phyloP scores from a whole-genome alignment of 2,113 vertebrate genomes.

The Lepisosteus oculatus region DNA sequence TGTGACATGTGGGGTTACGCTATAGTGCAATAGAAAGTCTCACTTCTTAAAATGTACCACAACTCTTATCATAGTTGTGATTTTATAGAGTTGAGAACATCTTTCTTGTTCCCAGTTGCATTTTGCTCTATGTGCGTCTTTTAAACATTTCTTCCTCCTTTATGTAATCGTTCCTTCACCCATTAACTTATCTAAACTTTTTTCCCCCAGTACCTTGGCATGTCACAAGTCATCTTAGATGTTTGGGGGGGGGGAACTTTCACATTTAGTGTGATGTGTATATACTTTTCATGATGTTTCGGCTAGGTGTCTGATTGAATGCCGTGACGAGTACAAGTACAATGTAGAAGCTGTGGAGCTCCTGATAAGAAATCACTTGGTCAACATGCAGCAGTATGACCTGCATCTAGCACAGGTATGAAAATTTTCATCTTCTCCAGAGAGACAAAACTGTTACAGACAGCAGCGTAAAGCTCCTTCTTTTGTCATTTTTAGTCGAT shows the following conservation, averaged over 20 bases:
- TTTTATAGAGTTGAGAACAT: conserved; percentile 8
- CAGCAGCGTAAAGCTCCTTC: neutral
- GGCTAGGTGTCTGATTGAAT: conserved; percentile 92
- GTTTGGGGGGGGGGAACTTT: neutral
- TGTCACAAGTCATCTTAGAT: neutral
- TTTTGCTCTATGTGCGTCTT: neutral
- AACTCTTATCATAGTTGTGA: neutral
- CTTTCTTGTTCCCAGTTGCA: neutral
- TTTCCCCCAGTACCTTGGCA: neutral
- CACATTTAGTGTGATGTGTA: too few relatives aligned
- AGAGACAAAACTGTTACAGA: neutral
- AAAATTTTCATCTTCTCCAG: neutral
- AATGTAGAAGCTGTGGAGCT: conserved; percentile 97
- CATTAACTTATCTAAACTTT: neutral
- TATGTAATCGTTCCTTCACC: neutral
- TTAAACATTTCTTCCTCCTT: neutral
- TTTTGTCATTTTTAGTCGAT: conserved; percentile 72
- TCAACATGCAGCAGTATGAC: conserved; percentile 98
- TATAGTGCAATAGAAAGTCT: conserved; percentile 24
- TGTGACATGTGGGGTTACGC: conserved; percentile 23
- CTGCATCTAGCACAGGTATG: conserved; percentile 94
- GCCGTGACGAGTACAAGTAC: conserved; percentile 96
- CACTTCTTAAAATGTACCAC: neutral
- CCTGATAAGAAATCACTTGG: conserved; percentile 91
- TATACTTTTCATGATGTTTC: too few relatives aligned